Conservation (phyloP, 2,797 vertebrate species). For the Setipinna tenuifilis region DNA sequence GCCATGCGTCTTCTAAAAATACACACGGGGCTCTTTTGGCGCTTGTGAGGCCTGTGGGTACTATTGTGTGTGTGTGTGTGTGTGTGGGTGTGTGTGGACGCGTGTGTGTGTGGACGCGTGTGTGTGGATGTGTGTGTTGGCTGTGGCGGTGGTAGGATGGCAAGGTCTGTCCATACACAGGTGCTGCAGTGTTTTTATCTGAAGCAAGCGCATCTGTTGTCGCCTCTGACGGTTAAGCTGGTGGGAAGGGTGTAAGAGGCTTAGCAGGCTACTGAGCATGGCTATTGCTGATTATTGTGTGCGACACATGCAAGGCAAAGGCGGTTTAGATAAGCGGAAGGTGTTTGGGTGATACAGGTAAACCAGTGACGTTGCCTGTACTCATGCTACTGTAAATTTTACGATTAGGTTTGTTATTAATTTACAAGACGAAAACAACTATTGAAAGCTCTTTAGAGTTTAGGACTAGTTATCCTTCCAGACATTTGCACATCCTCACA, state of each 20-base stretch:
- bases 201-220: constrained; percentile 78
- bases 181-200: constrained; percentile 75
- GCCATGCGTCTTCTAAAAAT: constrained; percentile 64
- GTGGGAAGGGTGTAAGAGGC: constrained; percentile 84
- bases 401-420: background rate
- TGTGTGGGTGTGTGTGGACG: background rate
- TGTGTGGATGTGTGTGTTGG: constrained; percentile 42
- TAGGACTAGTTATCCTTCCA: background rate
- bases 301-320: constrained; percentile 76
- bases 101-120: background rate
- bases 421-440: background rate
- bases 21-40: background rate
- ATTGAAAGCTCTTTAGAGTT: background rate
- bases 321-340: constrained; percentile 80
- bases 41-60: background rate
- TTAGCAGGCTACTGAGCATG: constrained; percentile 80
- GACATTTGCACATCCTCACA: background rate
- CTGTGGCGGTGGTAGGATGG: constrained; percentile 60
- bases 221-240: constrained; percentile 82
- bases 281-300: constrained; percentile 81
- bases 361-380: constrained; percentile 64
- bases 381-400: background rate
- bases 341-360: constrained; percentile 80
- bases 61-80: background rate
- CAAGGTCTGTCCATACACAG: constrained; percentile 78